Evolutionary conservation across 2,888 invertebrate genomes (phyloP).

Genomic region (Euplagia quadripunctaria): DNA sequence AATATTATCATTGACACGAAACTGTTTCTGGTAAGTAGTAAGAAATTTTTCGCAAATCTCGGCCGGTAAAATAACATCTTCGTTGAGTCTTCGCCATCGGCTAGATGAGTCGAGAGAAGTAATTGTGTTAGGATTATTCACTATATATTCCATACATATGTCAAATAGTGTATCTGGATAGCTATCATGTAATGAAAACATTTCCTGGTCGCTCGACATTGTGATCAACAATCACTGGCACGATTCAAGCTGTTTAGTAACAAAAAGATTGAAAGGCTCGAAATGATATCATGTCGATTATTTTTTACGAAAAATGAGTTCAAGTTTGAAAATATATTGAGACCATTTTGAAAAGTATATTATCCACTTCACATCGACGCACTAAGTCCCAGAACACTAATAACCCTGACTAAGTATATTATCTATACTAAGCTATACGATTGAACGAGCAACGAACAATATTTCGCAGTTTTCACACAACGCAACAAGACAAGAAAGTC

Average conservation of each 20-base stretch:
- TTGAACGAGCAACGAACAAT: conserved; percentile 20
- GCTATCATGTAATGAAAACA: conserved; percentile 69
- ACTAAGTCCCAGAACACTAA: neutral
- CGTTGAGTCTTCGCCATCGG: conserved; percentile 84
- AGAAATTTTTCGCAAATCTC: conserved; percentile 92
- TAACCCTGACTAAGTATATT: too few species aligned
- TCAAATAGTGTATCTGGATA: conserved; percentile 89
- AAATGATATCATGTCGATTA: conserved; percentile 55
- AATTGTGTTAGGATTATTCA: conserved; percentile 89
- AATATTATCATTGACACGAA: conserved; percentile 89
- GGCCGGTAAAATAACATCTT: conserved; percentile 89
- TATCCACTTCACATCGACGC: conserved; percentile 5
- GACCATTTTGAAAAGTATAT: conserved; percentile 24
- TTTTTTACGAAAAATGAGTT: conserved; percentile 16
- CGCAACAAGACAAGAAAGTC: conserved; percentile 49
- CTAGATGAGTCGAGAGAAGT: conserved; percentile 80
- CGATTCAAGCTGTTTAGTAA: conserved; percentile 56
- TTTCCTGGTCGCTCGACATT: conserved; percentile 66
- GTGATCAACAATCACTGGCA: conserved; percentile 49
- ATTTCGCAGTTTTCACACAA: conserved; percentile 39
- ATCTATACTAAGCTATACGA: neutral
- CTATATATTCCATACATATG: conserved; percentile 89
- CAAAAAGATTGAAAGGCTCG: conserved; percentile 53
- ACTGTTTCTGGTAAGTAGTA: conserved; percentile 84
- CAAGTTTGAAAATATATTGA: conserved; percentile 24